Conservation (phyloP, 2,113 vertebrate genomes). For the Pampusana beccarii region DNA sequence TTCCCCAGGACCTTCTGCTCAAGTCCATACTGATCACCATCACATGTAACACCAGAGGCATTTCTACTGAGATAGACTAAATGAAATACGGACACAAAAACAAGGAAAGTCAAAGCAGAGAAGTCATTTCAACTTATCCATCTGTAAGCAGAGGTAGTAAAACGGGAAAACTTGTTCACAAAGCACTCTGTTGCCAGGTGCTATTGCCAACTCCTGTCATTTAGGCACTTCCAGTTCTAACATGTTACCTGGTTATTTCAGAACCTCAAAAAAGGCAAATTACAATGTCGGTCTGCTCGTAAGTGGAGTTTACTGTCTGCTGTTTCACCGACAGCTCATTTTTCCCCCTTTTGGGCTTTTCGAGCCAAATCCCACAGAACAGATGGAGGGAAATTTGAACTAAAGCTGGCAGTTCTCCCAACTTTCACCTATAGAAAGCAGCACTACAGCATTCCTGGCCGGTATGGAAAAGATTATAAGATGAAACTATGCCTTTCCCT, state of each 20-base stretch:
- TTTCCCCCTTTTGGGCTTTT: background rate
- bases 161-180: background rate
- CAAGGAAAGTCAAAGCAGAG: background rate
- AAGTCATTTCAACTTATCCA: background rate
- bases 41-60: background rate
- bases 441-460: background rate
- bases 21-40: background rate
- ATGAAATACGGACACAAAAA: background rate
- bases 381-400: background rate
- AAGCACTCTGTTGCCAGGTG: background rate
- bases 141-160: background rate
- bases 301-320: background rate
- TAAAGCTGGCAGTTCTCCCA: background rate
- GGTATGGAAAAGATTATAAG: background rate
- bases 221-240: background rate
- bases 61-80: background rate
- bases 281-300: accelerated
- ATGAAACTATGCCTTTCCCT: background rate
- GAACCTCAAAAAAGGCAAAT: background rate
- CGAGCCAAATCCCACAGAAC: background rate
- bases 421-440: background rate
- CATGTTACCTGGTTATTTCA: background rate
- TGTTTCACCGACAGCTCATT: background rate
- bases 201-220: background rate
- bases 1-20: background rate